Conservation (phyloP, 2,888 invertebrate genomes). For the Aproaerema taeniolella region DNA sequence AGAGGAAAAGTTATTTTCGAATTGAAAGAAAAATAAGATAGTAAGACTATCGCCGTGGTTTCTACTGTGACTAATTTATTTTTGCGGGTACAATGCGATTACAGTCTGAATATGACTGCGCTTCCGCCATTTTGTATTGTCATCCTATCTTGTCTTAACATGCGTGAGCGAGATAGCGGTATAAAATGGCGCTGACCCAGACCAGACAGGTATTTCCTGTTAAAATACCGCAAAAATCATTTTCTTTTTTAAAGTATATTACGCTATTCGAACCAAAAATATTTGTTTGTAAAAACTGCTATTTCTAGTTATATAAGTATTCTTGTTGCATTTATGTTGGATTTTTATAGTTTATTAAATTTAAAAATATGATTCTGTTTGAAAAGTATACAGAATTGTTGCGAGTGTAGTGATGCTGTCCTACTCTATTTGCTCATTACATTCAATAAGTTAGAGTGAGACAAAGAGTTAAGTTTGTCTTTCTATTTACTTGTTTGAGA, state of each 20-base stretch:
- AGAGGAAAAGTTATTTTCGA: conserved; percentile 29
- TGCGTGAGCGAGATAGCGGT: no score
- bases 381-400: not conserved
- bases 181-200: no score
- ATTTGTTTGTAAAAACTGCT: conserved; percentile 3
- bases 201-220: no score
- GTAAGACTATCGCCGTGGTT: conserved; percentile 24
- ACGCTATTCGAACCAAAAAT: conserved; percentile 10
- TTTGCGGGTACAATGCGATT: no score
- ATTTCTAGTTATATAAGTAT: conserved; percentile 11
- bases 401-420: no score
- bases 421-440: no score
- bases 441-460: no score
- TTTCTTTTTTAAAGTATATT: not conserved
- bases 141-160: no score
- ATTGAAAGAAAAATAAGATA: conserved; percentile 24
- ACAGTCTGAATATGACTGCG: no score
- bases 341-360: conserved; percentile 20
- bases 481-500: not conserved
- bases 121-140: no score
- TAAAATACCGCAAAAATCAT: no score
- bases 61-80: conserved; percentile 20
- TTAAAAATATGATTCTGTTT: conserved; percentile 5
- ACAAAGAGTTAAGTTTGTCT: not conserved
- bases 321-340: conserved; percentile 26